Evolutionary conservation across 92 coral and sea anemone species (phyloP), one percentile per base, ranked within the genome.

Genomic region (Epizoanthus ramosus): DNA sequence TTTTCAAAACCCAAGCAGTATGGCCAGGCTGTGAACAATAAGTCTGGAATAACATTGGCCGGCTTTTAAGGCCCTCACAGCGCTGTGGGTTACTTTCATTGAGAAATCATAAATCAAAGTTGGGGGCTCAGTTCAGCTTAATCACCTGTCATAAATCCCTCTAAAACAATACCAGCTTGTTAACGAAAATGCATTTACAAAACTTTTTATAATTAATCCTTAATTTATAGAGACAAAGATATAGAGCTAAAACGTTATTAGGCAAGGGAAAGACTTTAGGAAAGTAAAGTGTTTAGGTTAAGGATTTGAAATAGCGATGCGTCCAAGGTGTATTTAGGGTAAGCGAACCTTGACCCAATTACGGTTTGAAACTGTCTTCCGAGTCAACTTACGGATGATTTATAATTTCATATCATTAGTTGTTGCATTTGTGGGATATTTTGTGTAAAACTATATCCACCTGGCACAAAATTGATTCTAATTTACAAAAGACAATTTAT

Each of bases 61-160:
- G 82, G 57, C 71, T 37, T 60, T 43, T 61, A 77, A 37, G 75
- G 45, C 41, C 39, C 82, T 61, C 82, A 14, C 71, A 68, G 63
- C 58, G 82, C 82, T 39, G 41, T 61, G 63, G 6, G 39, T 59
- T n/a, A 21, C 41, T 60, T 77, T 77, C 82, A 77, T 77, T 77
- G 43, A 77, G 68, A 77, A 77, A 77, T 77, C 82, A 77, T 77
- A 77, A 77, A 77, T 77, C 82, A 77, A 60, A 77, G 82, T 77
- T 77, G 82, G 82, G 81, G 82, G 82, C 59, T 77, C 43, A 13
- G 25, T 35, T 77, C 50, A 37, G 10, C 66, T 41, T 77, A 77
- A 77, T 77, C 82, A 77, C 82, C 82, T 77, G 82, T 77, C 82
- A 77, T 31, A 39, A 77, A 61, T 39, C 39, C 23, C 39, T 60